These are phyloP conservation scores for Melanotaenia trifasciata DNA, from an alignment of 2,797 vertebrate genomes.

Conservation along the genomic window DNA sequence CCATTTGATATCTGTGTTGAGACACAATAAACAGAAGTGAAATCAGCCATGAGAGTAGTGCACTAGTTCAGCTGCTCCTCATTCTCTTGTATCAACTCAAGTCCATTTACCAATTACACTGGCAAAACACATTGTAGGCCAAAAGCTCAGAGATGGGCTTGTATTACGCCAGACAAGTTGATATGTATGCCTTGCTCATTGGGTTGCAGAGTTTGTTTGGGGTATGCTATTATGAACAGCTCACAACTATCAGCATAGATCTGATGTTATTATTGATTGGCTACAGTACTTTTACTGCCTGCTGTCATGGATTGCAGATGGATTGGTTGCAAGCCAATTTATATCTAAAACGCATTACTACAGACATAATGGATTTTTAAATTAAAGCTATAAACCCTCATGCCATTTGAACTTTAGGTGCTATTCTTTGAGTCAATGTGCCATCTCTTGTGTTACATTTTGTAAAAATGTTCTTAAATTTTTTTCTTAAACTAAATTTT, in stretches of 20 bases:
- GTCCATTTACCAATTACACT: conserved; percentile 79
- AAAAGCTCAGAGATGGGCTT: conserved; percentile 47
- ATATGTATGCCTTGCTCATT: conserved; percentile 34
- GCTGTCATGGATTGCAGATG: conserved; percentile 14
- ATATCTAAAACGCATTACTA: conserved; percentile 5
- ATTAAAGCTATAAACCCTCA: neutral
- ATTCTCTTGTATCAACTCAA: conserved; percentile 74
- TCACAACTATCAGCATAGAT: neutral
- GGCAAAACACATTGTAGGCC: conserved; percentile 71
- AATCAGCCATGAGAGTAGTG: conserved; percentile 49
- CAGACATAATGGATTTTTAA: neutral
- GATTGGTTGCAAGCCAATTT: conserved; percentile 13
- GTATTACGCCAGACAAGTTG: conserved; percentile 55
- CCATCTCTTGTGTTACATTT: neutral
- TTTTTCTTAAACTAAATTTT: too few relatives aligned
- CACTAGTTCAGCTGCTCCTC: conserved; percentile 73
- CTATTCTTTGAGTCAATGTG: neutral
- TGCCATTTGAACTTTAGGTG: neutral
- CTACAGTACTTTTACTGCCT: conserved; percentile 23
- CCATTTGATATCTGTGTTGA: conserved; percentile 56
- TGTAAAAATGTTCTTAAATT: too few relatives aligned
- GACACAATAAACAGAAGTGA: conserved; percentile 74
- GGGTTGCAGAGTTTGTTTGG: neutral
- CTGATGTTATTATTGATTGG: conserved; percentile 18
- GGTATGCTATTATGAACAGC: neutral